Conservation (phyloP, 1,140 invertebrate genomes). For the Daktulosphaira vitifoliae region DNA sequence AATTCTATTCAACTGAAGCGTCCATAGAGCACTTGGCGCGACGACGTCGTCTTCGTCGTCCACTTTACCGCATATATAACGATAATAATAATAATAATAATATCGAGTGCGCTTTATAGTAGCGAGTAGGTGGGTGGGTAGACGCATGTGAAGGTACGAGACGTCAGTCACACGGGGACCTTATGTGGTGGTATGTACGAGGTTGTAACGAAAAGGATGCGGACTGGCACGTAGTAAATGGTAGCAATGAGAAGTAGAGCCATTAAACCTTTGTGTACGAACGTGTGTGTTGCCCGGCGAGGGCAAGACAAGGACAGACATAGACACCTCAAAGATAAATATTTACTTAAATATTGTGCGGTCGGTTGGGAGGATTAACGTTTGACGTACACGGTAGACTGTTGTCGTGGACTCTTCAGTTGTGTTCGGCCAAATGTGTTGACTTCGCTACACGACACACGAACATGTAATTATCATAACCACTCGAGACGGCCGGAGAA, state of each 20-base stretch:
- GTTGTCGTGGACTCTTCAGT: too few relatives aligned
- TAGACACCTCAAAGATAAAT: conserved; percentile 25
- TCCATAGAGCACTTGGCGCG: conserved; percentile 2
- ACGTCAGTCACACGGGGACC: conserved; percentile 22
- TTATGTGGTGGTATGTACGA: not conserved
- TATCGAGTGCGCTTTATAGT: too few relatives aligned
- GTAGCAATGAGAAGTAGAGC: not conserved
- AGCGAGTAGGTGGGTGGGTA: not conserved
- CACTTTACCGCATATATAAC: conserved; percentile 7
- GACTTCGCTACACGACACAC: not conserved
- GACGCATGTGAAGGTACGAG: not conserved
- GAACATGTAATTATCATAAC: conserved; percentile 30
- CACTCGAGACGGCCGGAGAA: conserved; percentile 18
- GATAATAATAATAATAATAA: conserved; percentile 12
- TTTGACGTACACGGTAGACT: too few relatives aligned
- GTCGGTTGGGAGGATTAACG: not conserved
- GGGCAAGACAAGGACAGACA: too few relatives aligned
- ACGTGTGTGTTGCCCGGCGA: too few relatives aligned
- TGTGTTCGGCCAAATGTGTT: conserved; percentile 16
- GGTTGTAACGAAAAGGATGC: not conserved
- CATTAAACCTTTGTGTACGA: not conserved
- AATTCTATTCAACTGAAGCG: conserved; percentile 17
- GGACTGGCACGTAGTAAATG: conserved; percentile 12
- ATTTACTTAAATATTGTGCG: conserved; percentile 25
- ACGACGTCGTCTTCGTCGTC: conserved; percentile 3